phyloP scores from a whole-genome alignment of 2,113 vertebrate species.

The Oreochromis niloticus region DNA sequence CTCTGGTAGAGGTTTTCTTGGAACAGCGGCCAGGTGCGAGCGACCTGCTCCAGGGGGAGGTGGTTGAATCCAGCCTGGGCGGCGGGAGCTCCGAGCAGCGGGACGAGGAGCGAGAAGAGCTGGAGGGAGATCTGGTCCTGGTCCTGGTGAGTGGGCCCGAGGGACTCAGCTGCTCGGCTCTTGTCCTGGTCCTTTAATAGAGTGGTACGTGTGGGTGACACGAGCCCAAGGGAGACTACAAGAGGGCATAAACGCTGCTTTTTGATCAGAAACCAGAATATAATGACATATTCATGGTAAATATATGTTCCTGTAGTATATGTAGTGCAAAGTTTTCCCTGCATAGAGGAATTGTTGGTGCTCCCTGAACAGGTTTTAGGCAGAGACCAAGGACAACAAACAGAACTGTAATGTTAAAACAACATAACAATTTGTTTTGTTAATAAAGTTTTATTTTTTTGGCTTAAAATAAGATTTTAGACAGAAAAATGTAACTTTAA shows the following conservation, averaged over 20 bases:
- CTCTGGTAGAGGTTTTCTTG: constrained; percentile 70
- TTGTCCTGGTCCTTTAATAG: background rate
- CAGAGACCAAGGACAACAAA: background rate
- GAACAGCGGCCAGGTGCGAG: constrained; percentile 46
- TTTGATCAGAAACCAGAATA: background rate
- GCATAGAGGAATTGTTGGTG: background rate
- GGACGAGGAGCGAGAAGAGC: constrained; percentile 13
- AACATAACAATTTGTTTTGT: background rate
- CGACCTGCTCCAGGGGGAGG: constrained; percentile 66
- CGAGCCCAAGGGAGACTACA: background rate
- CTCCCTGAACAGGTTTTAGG: background rate
- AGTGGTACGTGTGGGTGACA: background rate
- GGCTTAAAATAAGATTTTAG: background rate
- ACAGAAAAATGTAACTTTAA: fast-evolving
- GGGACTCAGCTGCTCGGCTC: fast-evolving
- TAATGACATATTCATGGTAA: background rate
- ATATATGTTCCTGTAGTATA: background rate
- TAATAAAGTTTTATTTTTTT: fast-evolving
- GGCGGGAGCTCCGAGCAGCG: constrained; percentile 1
- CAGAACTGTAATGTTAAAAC: background rate
- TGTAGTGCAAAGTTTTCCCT: background rate
- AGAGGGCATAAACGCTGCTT: background rate
- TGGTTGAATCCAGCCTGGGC: constrained; percentile 57
- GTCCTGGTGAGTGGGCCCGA: constrained; percentile 64
- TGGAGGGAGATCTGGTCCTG: constrained; percentile 69